Evolutionary conservation across 2,113 vertebrate genomes (phyloP), one percentile per base, ranked within the genome.

Genomic region (Rutilus rutilus): DNA sequence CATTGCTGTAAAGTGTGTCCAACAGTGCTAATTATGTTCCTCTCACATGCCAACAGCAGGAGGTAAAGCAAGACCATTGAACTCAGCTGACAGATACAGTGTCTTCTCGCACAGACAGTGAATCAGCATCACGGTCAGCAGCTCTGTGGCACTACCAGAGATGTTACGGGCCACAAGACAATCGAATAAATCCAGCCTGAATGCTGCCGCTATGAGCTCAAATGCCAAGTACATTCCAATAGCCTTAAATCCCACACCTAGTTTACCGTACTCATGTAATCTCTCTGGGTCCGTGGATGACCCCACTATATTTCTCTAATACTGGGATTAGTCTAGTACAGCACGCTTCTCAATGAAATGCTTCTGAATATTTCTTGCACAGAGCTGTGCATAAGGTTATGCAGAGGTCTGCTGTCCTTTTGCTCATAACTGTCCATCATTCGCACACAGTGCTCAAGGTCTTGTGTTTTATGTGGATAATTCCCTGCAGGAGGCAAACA

Each of bases 401-500:
- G 73, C 64, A 78, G 36, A 82, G 86, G 25, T 45, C 45, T 67
- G 45, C 30, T 76, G 85, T 73, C 39, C 57, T 6, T 83, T 85
- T 77, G 36, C 67, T 47, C 65, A 59, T 60, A 74, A 83, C 23
- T 82, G 6, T 47, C 36, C 62, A 57, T 59, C 65, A 84, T 73
- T 78, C 64, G 3, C 74, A 67, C 78, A 60, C 47, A 71, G 25
- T 36, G 39, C 9, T 33, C 9, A 12, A 52, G 27, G 54, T 64
- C 12, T 80, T 69, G 67, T 52, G 85, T 84, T 52, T 79, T 50
- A 60, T 81, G 57, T 85, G 21, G 81, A 39, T 36, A 67, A 75
- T 71, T 86, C 81, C 78, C 89, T 65, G 52, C 60, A 62, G 73
- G 80, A 89, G 84, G 54, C n/a, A 79, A 60, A 60, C 59, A 60